These are phyloP conservation scores for Brachionus asplanchnoidis DNA, from an alignment of 1,140 invertebrate genomes.

Conservation along the genomic window DNA sequence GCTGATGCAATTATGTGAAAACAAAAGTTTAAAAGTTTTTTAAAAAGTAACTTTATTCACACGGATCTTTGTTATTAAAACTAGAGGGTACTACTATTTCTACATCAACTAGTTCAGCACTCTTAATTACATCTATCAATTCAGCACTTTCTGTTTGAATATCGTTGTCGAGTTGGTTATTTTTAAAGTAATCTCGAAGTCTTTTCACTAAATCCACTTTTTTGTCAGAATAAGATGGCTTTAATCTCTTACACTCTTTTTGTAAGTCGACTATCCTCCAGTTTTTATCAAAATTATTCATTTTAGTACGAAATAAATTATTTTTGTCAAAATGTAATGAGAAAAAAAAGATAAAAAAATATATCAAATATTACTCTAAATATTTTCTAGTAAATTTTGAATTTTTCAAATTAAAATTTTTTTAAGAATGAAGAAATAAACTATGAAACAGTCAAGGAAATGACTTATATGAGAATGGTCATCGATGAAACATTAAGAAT, in stretches of 20 bases:
- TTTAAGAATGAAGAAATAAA: conserved; percentile 55
- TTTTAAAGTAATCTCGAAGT: neutral
- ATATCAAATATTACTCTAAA: no score
- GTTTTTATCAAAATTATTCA: neutral
- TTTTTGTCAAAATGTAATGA: neutral
- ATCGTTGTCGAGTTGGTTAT: neutral
- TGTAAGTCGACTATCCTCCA: neutral
- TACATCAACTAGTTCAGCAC: neutral
- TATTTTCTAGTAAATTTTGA: neutral
- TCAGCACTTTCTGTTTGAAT: neutral
- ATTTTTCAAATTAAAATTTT: neutral
- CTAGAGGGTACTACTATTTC: neutral
- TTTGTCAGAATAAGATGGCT: neutral
- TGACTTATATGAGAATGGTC: conserved; percentile 61
- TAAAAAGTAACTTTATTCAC: neutral
- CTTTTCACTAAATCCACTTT: neutral
- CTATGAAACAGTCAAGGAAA: conserved; percentile 61
- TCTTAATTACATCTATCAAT: neutral
- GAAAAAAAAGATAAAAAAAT: neutral
- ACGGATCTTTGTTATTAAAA: neutral
- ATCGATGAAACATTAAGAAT: conserved; percentile 48
- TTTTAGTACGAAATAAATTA: neutral
- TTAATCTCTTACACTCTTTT: neutral
- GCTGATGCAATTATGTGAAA: no score
- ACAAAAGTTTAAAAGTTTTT: neutral